Evolutionary conservation across 2,888 invertebrate genomes (phyloP).

Genomic region (Loripinus fragilis): DNA sequence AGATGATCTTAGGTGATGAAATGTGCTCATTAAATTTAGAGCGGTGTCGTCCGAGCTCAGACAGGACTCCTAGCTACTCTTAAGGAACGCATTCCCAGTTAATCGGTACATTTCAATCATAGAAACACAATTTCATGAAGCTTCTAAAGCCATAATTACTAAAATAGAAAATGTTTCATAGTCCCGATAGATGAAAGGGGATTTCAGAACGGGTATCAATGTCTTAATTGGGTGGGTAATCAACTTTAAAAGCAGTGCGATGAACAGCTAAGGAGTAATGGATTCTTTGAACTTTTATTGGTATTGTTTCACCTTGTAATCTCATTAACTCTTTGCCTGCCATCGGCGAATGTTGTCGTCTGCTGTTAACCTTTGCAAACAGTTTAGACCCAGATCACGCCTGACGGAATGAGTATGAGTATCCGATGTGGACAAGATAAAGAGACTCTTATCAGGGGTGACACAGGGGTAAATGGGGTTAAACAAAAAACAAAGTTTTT

Average conservation of each 20-base stretch:
- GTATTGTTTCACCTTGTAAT: not conserved
- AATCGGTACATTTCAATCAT: constrained; percentile 14
- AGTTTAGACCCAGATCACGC: no score
- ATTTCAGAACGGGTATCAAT: constrained; percentile 3
- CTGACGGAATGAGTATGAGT: no score
- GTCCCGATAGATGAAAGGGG: not conserved
- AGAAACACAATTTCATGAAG: not conserved
- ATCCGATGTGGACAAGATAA: no score
- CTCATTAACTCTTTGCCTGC: no score
- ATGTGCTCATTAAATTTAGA: constrained; percentile 18
- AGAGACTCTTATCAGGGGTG: no score
- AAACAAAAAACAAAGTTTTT: no score
- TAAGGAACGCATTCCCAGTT: not conserved
- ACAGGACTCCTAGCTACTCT: not conserved
- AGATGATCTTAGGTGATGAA: constrained; percentile 10
- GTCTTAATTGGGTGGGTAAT: constrained; percentile 15
- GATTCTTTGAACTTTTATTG: constrained; percentile 2
- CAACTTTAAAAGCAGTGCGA: not conserved
- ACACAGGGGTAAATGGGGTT: no score
- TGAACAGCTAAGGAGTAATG: not conserved
- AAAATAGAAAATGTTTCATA: constrained; percentile 3
- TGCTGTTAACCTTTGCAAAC: no score
- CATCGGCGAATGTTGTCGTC: no score
- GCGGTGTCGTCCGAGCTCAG: constrained; percentile 8
- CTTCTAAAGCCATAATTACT: not conserved